Evolutionary conservation across 1,140 invertebrate species (phyloP).

Genomic region (Chelonus insularis): DNA sequence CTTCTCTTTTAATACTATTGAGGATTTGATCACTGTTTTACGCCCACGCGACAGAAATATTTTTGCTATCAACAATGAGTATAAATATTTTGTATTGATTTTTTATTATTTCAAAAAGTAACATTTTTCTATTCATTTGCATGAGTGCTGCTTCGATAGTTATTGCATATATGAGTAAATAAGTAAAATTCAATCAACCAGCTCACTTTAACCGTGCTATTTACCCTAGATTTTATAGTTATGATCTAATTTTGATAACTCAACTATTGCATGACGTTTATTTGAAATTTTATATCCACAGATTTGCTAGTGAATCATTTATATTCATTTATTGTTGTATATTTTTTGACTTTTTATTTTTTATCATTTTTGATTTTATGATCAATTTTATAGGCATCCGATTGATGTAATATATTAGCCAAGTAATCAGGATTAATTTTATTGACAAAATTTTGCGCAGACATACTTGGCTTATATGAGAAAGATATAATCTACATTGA

Average conservation of each 20-base stretch:
- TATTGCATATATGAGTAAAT: background rate
- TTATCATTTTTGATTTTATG: background rate
- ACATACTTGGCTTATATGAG: background rate
- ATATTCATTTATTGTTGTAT: background rate
- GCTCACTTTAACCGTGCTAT: background rate
- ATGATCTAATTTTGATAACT: conserved; percentile 20
- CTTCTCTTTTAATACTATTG: conserved; percentile 37
- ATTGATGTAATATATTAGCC: background rate
- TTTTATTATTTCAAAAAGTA: background rate
- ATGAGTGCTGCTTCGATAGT: background rate
- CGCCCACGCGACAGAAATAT: conserved; percentile 48
- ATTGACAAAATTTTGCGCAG: background rate
- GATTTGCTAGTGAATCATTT: conserved; percentile 5
- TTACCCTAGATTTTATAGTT: conserved; percentile 14
- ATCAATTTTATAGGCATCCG: background rate
- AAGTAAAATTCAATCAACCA: too few species aligned
- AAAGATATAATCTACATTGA: background rate
- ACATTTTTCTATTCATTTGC: background rate
- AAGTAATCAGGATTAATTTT: background rate
- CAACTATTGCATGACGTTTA: conserved; percentile 5
- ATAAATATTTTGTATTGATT: background rate
- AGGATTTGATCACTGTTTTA: conserved; percentile 46
- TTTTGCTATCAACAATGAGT: conserved; percentile 10
- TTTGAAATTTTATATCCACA: conserved; percentile 1
- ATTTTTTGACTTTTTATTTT: background rate